Percentiles rank a stretch among this genome's conserved stretches.
These are phyloP conservation scores for Campylorhamphus procurvoides DNA, from an alignment of 2,113 vertebrate genomes.

Conservation along the genomic window DNA sequence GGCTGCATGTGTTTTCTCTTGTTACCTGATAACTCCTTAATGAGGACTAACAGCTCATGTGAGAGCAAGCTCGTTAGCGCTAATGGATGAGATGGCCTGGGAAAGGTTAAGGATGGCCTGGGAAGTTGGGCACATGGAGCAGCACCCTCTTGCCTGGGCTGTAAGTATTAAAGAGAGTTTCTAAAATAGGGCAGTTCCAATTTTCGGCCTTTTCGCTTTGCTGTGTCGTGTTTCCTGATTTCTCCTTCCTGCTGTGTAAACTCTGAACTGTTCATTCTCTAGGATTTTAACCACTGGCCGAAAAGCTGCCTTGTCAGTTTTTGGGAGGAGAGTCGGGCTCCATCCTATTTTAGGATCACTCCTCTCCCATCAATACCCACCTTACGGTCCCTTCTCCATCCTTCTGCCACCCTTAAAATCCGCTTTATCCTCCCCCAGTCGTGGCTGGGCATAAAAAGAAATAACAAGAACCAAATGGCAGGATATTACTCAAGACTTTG, in stretches of 20 bases:
- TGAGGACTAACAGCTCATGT: slow-evolving; percentile 85
- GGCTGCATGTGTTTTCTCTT: slow-evolving; percentile 81
- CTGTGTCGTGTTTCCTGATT: background rate
- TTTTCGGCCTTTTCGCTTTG: background rate
- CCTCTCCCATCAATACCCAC: background rate
- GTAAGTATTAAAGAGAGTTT: background rate
- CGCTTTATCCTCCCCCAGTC: background rate
- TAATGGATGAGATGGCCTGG: slow-evolving; percentile 77
- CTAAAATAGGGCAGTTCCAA: background rate
- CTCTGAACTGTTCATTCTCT: background rate
- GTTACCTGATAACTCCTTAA: slow-evolving; percentile 84
- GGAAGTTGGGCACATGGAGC: slow-evolving; percentile 32
- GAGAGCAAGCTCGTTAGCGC: slow-evolving; percentile 84
- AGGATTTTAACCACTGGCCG: background rate
- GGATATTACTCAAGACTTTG: slow-evolving; percentile 65
- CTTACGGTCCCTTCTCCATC: no score
- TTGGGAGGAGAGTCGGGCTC: background rate
- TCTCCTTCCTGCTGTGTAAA: background rate
- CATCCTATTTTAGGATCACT: background rate
- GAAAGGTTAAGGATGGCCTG: slow-evolving; percentile 78
- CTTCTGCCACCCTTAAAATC: no score
- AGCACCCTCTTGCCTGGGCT: background rate
- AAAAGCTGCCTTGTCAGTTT: background rate
- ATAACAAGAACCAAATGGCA: slow-evolving; percentile 65
- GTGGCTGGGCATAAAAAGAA: slow-evolving; percentile 52